A percentile compares a stretch with the other conserved stretches of the same genome.
Conservation (phyloP, 2,888 invertebrate species). For the Pollenia amentaria region DNA sequence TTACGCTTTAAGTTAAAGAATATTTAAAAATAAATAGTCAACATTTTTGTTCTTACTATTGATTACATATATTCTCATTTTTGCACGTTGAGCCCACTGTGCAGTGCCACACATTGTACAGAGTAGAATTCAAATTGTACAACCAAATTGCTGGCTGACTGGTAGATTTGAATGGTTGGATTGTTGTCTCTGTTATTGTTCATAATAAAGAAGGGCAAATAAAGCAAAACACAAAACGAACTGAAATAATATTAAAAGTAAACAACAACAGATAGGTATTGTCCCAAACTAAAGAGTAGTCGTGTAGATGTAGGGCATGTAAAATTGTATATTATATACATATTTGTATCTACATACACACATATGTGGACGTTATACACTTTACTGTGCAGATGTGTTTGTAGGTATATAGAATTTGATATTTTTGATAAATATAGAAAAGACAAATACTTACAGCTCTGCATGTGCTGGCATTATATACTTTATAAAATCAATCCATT, state of each 20-base stretch:
- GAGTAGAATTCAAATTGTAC: slow-evolving; percentile 27
- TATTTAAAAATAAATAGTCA: too few species aligned
- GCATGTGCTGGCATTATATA: too few species aligned
- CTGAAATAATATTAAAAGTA: not conserved
- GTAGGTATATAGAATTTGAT: not conserved
- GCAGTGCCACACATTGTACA: slow-evolving; percentile 10
- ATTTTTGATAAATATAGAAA: slow-evolving; percentile 27
- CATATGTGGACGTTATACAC: not conserved
- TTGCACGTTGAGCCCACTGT: slow-evolving; percentile 3
- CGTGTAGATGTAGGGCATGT: not conserved
- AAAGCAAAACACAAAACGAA: slow-evolving; percentile 16
- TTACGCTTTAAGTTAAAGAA: too few species aligned
- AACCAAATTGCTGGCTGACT: slow-evolving; percentile 60
- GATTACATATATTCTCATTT: not conserved
- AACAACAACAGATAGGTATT: slow-evolving; percentile 1
- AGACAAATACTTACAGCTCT: slow-evolving; percentile 18
- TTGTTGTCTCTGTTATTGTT: slow-evolving; percentile 23
- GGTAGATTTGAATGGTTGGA: slow-evolving; percentile 49
- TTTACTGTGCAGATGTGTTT: not conserved
- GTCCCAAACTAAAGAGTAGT: not conserved
- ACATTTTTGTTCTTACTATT: too few species aligned
- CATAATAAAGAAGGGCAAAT: slow-evolving; percentile 31
- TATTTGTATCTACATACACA: not conserved
- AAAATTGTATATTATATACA: not conserved
- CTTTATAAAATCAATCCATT: not conserved